These are phyloP conservation scores for Saturnia japonica DNA, from an alignment of 2,888 invertebrate genomes.

Conservation along the genomic window DNA sequence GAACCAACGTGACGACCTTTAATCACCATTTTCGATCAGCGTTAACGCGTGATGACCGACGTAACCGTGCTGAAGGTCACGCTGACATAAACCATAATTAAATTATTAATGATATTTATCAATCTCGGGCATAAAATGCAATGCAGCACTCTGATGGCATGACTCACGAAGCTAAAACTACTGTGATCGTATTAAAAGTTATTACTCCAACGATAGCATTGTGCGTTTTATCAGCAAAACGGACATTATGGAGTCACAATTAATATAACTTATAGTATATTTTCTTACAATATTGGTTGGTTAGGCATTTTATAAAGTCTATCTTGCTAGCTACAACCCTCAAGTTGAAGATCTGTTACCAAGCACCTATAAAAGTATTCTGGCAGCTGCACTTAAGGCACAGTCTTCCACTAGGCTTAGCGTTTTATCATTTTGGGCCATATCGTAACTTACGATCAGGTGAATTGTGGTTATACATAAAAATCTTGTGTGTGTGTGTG, in stretches of 20 bases:
- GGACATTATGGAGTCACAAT: slow-evolving; percentile 66
- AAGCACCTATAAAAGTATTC: no score
- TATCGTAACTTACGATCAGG: no score
- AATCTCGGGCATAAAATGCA: slow-evolving; percentile 14
- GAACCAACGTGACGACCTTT: slow-evolving; percentile 69
- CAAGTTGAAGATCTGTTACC: no score
- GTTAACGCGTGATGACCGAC: slow-evolving; percentile 65
- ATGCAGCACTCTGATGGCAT: neutral
- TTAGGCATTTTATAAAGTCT: no score
- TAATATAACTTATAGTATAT: no score
- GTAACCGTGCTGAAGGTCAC: slow-evolving; percentile 72
- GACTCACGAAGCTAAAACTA: neutral
- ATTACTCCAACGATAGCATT: slow-evolving; percentile 46
- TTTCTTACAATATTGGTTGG: no score
- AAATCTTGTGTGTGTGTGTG: no score
- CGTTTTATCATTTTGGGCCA: no score
- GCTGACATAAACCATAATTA: slow-evolving; percentile 67
- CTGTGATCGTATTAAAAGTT: neutral
- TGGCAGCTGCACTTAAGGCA: no score
- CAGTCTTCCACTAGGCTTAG: no score
- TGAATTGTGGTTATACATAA: slow-evolving; percentile 44
- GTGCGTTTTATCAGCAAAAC: slow-evolving; percentile 72
- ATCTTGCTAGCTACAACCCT: no score
- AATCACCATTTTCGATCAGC: slow-evolving; percentile 64
- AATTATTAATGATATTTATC: slow-evolving; percentile 48